Base-by-base conservation (phyloP, 2,888 invertebrate genomes). In the Zele albiditarsus region DNA sequence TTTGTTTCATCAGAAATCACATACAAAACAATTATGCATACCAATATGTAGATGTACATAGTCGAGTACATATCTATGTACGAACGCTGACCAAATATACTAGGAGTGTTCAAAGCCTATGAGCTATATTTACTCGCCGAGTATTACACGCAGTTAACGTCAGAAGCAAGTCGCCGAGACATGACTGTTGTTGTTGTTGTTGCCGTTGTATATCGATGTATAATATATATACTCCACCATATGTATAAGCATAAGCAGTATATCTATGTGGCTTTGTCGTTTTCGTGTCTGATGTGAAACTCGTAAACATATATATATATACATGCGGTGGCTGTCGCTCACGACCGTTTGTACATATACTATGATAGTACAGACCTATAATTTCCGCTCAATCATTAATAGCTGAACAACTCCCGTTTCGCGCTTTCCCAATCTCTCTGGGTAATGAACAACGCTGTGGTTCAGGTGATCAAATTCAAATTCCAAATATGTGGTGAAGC, bases 321-420 rank as follows among this genome's bases (percentile, higher is more conserved):
- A 14, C 57, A 53, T 31, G 20, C 3, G 14, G 53, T 58, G 23
- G 31, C 25, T 27, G 16, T 25, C 16, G 27, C 14, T 49, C 23
- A 53, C 23, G 33, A 31, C 28, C 16, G 49, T 4, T 28, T 60
- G 12, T 27, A 27, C 16, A 60, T n/a, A 28, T 14, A 14, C 14
- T 58, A 3, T 58, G 58, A 58, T 58, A 23, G 10, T 58, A 23
- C 31, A 8, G 6, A 62, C 49, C 65, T 75, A 67, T 75, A 75
- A 71, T 67, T 75, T 75, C 49, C 46, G 20, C 67, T 67, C 67
- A 75, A 75, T 71, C 75, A 75, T 71, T 66, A 75, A 75, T 67
- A 66, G 66, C 27, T 74, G 14, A 70, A 65, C 6, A 23, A 31
- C 31, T 27, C 14, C 42, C 25, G 8, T 49, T 28, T 0, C 33